Conservation (phyloP, 2,888 invertebrate species). For the Trypoxylon attenuatum region DNA sequence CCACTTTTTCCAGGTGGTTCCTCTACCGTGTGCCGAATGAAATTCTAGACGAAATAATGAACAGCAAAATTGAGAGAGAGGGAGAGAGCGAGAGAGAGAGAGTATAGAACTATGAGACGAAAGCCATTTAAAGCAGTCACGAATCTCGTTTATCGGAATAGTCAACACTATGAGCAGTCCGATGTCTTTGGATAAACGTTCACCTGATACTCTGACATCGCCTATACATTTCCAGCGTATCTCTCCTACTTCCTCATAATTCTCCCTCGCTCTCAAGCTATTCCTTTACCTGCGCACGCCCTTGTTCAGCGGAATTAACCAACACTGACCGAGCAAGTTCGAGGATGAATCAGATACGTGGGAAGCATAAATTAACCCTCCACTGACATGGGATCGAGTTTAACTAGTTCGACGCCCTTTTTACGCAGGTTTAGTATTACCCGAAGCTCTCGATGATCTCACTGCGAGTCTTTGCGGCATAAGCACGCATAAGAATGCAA, state of each 20-base stretch:
- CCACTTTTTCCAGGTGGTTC: not conserved
- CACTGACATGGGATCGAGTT: conserved; percentile 39
- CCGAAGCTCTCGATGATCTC: conserved; percentile 5
- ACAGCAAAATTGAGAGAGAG: no score
- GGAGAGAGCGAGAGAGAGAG: no score
- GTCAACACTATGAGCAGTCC: conserved; percentile 25
- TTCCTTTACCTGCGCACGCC: not conserved
- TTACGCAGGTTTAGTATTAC: conserved; percentile 37
- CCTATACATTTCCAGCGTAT: not conserved
- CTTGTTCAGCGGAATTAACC: conserved; percentile 49
- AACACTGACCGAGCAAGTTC: conserved; percentile 49
- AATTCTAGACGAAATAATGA: conserved; percentile 27
- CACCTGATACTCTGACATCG: not conserved
- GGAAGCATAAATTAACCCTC: conserved; percentile 55
- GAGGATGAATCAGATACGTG: conserved; percentile 58
- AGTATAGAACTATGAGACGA: no score
- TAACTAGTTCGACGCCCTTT: conserved; percentile 54
- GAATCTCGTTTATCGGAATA: conserved; percentile 43
- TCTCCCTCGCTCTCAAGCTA: conserved; percentile 1
- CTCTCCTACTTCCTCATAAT: conserved; percentile 10
- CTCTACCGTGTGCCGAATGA: conserved; percentile 5
- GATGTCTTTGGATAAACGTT: conserved; percentile 19
- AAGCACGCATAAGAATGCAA: conserved; percentile 1
- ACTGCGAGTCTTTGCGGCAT: conserved; percentile 6
- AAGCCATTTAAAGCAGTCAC: conserved; percentile 33